Conservation (phyloP, 2,113 vertebrate genomes). For the Falco punctatus region DNA sequence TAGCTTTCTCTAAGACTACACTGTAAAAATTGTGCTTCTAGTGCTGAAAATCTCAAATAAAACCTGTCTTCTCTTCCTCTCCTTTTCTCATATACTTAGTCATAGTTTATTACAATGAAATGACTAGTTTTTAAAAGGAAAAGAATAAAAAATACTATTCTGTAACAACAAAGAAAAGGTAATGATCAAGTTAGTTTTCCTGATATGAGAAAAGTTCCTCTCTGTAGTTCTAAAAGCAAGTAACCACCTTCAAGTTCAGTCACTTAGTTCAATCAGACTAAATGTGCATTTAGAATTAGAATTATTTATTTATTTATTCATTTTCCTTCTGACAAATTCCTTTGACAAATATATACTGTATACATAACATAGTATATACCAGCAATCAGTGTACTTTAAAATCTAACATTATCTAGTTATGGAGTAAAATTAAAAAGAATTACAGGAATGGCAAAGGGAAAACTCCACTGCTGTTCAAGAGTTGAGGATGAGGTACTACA, state of each 20-base stretch:
- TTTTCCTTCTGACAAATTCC: not conserved
- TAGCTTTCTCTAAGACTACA: not conserved
- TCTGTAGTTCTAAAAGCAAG: not conserved
- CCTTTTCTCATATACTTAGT: not conserved
- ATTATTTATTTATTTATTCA: not conserved
- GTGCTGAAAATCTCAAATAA: not conserved
- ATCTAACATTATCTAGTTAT: not conserved
- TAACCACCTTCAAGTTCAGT: not conserved
- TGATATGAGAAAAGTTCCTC: not conserved
- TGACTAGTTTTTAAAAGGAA: not conserved
- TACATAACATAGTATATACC: not conserved
- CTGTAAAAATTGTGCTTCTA: not conserved
- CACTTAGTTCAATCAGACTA: not conserved
- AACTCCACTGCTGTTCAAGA: not conserved
- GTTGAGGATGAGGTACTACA: not conserved
- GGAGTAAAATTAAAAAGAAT: not conserved
- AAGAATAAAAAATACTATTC: not conserved
- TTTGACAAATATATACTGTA: not conserved
- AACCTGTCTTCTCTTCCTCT: not conserved
- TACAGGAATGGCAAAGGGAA: not conserved
- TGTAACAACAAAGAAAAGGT: not conserved
- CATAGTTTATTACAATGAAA: not conserved
- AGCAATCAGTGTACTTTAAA: not conserved
- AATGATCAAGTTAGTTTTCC: not conserved
- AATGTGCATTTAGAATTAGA: not conserved